phyloP scores from a whole-genome alignment of 2,888 invertebrate species.

The Charanyca ferruginea region DNA sequence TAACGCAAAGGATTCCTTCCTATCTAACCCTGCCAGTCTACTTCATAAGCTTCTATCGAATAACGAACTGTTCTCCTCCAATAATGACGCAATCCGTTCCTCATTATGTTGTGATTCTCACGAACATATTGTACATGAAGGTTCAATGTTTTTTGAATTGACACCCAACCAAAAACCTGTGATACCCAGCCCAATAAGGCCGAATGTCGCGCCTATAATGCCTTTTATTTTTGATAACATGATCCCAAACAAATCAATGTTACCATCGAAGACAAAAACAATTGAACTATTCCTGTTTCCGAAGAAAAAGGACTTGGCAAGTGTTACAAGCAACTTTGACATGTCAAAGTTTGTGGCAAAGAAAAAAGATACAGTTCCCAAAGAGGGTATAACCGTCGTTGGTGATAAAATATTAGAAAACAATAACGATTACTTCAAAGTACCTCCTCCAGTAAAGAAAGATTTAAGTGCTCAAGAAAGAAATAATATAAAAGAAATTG shows the following conservation, averaged over 20 bases:
- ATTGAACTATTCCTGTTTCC: conserved; percentile 84
- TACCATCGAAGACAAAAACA: conserved; percentile 73
- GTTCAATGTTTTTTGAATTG: conserved; percentile 78
- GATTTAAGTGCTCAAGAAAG: conserved; percentile 73
- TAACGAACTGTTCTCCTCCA: conserved; percentile 76
- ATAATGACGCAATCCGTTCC: conserved; percentile 75
- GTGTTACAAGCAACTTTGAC: conserved; percentile 47
- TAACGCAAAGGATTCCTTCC: conserved; percentile 69
- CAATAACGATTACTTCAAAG: conserved; percentile 67
- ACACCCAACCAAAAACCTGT: conserved; percentile 67
- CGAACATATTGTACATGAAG: conserved; percentile 78
- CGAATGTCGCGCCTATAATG: conserved; percentile 57
- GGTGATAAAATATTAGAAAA: conserved; percentile 77
- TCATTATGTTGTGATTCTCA: conserved; percentile 82
- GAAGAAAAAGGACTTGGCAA: conserved; percentile 72
- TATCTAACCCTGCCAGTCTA: conserved; percentile 73
- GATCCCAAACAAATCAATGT: conserved; percentile 65
- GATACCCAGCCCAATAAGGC: conserved; percentile 22
- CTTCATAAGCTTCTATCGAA: conserved; percentile 78
- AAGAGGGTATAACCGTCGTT: conserved; percentile 71
- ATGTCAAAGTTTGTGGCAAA: conserved; percentile 53
- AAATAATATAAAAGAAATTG: conserved; percentile 57
- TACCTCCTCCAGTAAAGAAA: conserved; percentile 73
- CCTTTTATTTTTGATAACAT: conserved; percentile 72
- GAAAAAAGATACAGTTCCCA: conserved; percentile 66